A percentile compares a stretch with the other conserved stretches of the same genome.
These are phyloP conservation scores for Madoqua kirkii DNA, from an alignment of 2,113 vertebrate genomes.

Conservation along the genomic window DNA sequence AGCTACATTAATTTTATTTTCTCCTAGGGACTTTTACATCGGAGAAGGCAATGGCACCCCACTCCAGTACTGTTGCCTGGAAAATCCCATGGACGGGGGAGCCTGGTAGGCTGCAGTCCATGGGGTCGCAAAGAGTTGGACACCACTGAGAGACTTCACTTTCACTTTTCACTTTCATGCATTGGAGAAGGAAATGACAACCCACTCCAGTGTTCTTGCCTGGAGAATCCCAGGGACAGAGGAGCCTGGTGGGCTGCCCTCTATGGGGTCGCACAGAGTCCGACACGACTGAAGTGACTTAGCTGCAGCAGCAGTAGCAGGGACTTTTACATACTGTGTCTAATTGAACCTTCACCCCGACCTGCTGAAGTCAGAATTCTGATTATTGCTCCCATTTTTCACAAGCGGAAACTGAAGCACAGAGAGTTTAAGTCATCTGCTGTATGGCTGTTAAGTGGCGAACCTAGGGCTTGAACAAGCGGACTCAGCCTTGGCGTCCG, in stretches of 20 bases:
- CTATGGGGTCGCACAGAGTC: neutral
- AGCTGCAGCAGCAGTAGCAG: no score
- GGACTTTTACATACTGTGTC: neutral
- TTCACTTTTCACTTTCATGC: no score
- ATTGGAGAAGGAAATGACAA: no score
- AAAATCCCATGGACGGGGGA: no score
- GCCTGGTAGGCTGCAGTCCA: no score
- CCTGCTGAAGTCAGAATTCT: constrained; percentile 21
- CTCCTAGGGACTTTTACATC: no score
- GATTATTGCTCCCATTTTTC: neutral
- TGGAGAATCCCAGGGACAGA: neutral
- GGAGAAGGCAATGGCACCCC: no score
- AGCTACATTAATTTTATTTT: no score
- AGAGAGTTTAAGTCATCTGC: neutral
- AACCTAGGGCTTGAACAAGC: neutral
- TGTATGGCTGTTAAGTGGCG: neutral
- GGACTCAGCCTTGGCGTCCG: neutral
- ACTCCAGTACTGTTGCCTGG: no score
- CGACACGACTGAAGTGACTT: no score
- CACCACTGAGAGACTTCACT: no score
- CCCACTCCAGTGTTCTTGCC: neutral
- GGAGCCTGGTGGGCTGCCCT: neutral
- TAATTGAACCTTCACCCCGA: neutral
- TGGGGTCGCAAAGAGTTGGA: no score
- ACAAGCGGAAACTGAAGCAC: neutral